These are phyloP conservation scores for Mormyrops attenuatus DNA, from an alignment of 2,797 vertebrate species.

Conservation along the genomic window DNA sequence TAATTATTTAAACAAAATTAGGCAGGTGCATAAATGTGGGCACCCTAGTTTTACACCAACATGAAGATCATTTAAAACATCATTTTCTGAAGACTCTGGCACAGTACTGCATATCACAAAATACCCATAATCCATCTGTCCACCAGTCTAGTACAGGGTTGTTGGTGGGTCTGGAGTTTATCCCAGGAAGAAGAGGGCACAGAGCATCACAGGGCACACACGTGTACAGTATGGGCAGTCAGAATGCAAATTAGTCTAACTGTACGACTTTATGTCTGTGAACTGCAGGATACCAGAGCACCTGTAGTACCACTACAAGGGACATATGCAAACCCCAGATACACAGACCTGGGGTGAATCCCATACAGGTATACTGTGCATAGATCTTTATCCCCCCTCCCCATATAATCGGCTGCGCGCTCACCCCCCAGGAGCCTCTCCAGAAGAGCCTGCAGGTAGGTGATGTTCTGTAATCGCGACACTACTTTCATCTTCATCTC, in stretches of 20 bases:
- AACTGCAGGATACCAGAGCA: neutral
- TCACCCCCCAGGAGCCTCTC: conserved; percentile 78
- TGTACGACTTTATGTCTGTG: neutral
- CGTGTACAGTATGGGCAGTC: neutral
- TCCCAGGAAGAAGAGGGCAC: neutral
- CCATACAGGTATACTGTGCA: neutral
- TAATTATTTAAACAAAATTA: no score
- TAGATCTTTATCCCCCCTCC: neutral
- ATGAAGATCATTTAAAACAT: neutral
- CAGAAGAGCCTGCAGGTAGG: conserved; percentile 75
- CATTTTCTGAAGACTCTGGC: neutral
- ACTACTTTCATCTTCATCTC: conserved; percentile 92
- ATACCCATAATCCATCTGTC: neutral
- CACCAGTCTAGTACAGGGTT: neutral
- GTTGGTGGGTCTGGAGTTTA: neutral
- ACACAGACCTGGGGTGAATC: neutral
- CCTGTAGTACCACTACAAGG: neutral
- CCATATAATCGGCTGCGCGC: neutral
- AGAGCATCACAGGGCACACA: neutral
- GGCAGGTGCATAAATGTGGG: no score
- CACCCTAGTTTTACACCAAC: neutral
- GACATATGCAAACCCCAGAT: neutral
- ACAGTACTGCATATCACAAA: neutral
- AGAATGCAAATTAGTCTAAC: neutral
- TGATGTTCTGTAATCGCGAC: conserved; percentile 85